Evolutionary conservation across 2,888 invertebrate species (phyloP).

Genomic region (Rhogogaster chlorosoma): DNA sequence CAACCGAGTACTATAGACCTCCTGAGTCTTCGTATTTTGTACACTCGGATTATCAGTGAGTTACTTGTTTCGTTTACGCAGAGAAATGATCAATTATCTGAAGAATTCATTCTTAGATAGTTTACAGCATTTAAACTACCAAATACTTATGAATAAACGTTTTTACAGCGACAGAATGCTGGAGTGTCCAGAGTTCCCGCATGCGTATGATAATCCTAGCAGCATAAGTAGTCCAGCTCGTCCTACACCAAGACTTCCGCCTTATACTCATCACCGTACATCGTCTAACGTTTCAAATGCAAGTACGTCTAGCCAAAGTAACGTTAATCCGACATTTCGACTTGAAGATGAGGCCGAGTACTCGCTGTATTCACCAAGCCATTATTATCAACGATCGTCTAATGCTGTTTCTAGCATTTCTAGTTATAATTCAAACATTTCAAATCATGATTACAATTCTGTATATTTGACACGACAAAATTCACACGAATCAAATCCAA

Average conservation of each 20-base stretch:
- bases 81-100: background rate
- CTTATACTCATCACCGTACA: slow-evolving; percentile 83
- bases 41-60: slow-evolving; percentile 71
- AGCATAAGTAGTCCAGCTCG: slow-evolving; percentile 76
- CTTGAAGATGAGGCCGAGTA: slow-evolving; percentile 82
- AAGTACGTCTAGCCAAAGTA: slow-evolving; percentile 81
- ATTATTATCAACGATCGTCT: slow-evolving; percentile 77
- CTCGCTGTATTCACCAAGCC: slow-evolving; percentile 76
- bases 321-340: slow-evolving; percentile 83
- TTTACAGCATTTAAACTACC: background rate
- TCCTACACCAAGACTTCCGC: slow-evolving; percentile 76
- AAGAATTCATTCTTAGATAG: background rate
- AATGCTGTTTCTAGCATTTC: slow-evolving; percentile 67
- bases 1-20: slow-evolving; percentile 70
- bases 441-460: slow-evolving; percentile 73
- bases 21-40: slow-evolving; percentile 71
- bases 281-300: slow-evolving; percentile 80
- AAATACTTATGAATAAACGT: background rate
- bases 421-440: slow-evolving; percentile 64
- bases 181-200: slow-evolving; percentile 75
- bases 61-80: slow-evolving; percentile 14
- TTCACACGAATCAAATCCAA: slow-evolving; percentile 78
- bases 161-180: slow-evolving; percentile 71
- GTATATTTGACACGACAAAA: slow-evolving; percentile 77
- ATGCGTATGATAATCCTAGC: slow-evolving; percentile 82